Conservation (phyloP, 2,888 invertebrate genomes). For the Nephrotoma flavescens region DNA sequence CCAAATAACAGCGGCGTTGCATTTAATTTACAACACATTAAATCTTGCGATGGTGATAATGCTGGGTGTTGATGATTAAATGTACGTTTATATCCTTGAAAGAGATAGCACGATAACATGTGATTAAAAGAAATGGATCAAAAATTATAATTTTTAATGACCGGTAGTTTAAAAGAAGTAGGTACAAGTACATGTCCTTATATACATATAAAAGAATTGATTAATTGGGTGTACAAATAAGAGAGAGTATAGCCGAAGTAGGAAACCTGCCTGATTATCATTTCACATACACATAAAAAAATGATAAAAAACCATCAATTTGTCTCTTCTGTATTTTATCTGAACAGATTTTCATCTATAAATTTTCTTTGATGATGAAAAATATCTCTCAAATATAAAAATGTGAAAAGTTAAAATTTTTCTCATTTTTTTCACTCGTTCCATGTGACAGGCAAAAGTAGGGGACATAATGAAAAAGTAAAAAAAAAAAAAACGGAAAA, state of each 20-base stretch:
- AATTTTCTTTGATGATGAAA: not conserved
- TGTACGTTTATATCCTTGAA: not conserved
- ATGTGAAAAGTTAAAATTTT: not conserved
- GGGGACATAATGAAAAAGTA: not conserved
- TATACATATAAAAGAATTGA: not conserved
- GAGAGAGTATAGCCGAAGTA: not conserved
- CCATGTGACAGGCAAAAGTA: not conserved
- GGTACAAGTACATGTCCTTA: not conserved
- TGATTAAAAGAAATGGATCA: not conserved
- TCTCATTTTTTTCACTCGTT: not conserved
- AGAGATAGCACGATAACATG: not conserved
- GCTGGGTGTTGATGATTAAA: not conserved
- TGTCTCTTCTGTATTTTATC: not conserved
- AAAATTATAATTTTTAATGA: not conserved
- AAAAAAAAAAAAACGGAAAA: not conserved
- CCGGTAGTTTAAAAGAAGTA: not conserved
- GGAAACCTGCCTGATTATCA: not conserved
- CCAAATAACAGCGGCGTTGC: not conserved
- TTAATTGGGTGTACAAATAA: not conserved
- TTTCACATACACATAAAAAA: not conserved
- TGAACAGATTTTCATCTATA: not conserved
- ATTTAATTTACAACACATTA: not conserved
- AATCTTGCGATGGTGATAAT: not conserved
- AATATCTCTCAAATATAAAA: not conserved
- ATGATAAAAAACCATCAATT: not conserved